A percentile compares a stretch with the other conserved stretches of the same genome.
Conservation (phyloP, 2,888 invertebrate species). For the Ethmia dodecea region DNA sequence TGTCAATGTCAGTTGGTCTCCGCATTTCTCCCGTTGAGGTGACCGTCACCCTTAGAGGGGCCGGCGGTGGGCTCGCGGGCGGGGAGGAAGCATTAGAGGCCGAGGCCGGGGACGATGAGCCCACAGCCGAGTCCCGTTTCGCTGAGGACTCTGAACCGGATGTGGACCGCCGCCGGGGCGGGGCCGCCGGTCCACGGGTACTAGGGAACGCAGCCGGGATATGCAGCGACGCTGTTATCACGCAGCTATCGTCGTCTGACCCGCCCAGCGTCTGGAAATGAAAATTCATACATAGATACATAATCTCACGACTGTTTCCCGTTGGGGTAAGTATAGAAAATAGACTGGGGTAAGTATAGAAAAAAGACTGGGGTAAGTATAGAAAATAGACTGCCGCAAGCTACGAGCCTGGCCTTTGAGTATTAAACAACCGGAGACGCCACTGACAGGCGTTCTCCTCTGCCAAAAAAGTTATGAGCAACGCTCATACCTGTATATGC, state of each 20-base stretch:
- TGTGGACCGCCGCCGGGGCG: slow-evolving; percentile 53
- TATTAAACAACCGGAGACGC: no score
- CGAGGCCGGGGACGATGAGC: slow-evolving; percentile 67
- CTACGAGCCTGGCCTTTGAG: no score
- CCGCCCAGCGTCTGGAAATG: slow-evolving; percentile 78
- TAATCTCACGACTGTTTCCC: no score
- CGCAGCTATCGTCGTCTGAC: slow-evolving; percentile 79
- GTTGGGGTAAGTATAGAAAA: no score
- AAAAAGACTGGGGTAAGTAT: no score
- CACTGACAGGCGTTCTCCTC: no score
- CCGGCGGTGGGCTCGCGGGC: slow-evolving; percentile 37
- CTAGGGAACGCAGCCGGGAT: slow-evolving; percentile 81
- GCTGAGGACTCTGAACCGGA: slow-evolving; percentile 54
- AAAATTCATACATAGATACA: no score
- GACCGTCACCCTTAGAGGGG: slow-evolving; percentile 73
- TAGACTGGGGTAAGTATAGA: no score
- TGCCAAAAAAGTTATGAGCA: no score
- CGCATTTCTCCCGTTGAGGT: slow-evolving; percentile 78
- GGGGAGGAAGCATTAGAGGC: slow-evolving; percentile 74
- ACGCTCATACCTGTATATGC: no score
- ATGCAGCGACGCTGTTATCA: slow-evolving; percentile 88
- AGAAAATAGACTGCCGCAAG: no score
- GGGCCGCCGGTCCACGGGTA: slow-evolving; percentile 42
- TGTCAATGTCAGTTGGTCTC: slow-evolving; percentile 58
- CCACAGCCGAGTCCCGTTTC: slow-evolving; percentile 80